Evolutionary conservation across 2,888 invertebrate genomes (phyloP).

Genomic region (Trachelus troglodyta): DNA sequence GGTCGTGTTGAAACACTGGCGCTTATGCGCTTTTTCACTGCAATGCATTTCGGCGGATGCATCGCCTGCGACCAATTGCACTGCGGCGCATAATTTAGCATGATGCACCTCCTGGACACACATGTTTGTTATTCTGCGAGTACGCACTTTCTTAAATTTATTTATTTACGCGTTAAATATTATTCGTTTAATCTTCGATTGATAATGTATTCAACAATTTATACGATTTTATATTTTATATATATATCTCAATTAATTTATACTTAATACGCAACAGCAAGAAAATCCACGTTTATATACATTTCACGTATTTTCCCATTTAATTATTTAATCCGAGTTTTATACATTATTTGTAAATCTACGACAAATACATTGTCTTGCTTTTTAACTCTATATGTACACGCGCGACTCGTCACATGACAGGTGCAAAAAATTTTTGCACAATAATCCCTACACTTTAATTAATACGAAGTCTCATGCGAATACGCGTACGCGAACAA

Average conservation of each 20-base stretch:
- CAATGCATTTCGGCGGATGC: constrained; percentile 20
- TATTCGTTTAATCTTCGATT: neutral
- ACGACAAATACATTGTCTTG: neutral
- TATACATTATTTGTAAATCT: neutral
- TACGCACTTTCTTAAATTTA: neutral
- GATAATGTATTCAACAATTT: neutral
- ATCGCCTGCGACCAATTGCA: constrained; percentile 19
- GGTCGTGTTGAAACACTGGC: constrained; percentile 17
- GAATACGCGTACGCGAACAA: neutral
- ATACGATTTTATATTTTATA: neutral
- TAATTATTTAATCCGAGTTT: neutral
- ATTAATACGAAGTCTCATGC: neutral
- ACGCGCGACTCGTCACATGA: neutral
- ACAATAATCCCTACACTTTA: neutral
- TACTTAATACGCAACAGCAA: neutral
- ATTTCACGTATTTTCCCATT: neutral
- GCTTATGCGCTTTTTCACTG: constrained; percentile 16
- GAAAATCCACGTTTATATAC: neutral
- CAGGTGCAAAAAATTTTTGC: neutral
- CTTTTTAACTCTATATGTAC: neutral
- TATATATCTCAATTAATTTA: neutral
- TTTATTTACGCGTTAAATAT: neutral
- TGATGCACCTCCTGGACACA: constrained; percentile 13
- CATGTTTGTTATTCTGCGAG: constrained; percentile 5
- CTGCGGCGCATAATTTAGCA: constrained; percentile 16